Evolutionary conservation across 2,113 vertebrate genomes (phyloP), one percentile per base, ranked within the genome.

Genomic region (Mugil cephalus): DNA sequence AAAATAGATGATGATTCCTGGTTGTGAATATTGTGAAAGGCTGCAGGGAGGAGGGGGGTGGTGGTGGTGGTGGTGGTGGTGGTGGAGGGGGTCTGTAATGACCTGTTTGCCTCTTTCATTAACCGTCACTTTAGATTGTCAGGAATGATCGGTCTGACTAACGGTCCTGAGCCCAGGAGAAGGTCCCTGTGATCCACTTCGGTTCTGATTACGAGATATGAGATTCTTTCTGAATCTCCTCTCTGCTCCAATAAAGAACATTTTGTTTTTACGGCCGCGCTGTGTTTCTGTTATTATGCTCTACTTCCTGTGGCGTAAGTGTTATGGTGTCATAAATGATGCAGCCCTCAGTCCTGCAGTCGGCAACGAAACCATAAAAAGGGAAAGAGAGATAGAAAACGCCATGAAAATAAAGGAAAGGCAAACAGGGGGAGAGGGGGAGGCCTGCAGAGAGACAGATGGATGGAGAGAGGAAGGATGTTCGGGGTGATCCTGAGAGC

Each of bases 71-170:
- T n/a, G n/a, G n/a, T n/a, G 24, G 24, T 3, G 24, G 24, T 30
- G 24, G 24, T 30, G 10, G 0, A 1, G 35, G 34, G n/a, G 46
- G 12, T 45, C 55, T 48, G 30, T 62, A 12, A 40, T 46, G 36
- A 56, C 1, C 43, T 19, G 60, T 61, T 83, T 66, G 30, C 36
- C 34, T 36, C 38, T 34, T 69, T 69, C 52, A 83, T 78, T 65
- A 64, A 65, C 17, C 18, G 10, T 47, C 65, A 66, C 40, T 69
- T 79, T 38, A n/a, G 24, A 18, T 10, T 1, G 18, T 81, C 42
- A 30, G 1, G 50, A 63, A 24, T 1, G 54, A 59, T 38, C 77
- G 43, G 6, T 54, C 24, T 15, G 46, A 74, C 52, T 24, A 38
- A 64, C 47, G 52, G 24, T 30, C 24, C 2, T n/a, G n/a, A n/a